Evolutionary conservation across 2,113 vertebrate species (phyloP).

Genomic region (Saguinus imperator): DNA sequence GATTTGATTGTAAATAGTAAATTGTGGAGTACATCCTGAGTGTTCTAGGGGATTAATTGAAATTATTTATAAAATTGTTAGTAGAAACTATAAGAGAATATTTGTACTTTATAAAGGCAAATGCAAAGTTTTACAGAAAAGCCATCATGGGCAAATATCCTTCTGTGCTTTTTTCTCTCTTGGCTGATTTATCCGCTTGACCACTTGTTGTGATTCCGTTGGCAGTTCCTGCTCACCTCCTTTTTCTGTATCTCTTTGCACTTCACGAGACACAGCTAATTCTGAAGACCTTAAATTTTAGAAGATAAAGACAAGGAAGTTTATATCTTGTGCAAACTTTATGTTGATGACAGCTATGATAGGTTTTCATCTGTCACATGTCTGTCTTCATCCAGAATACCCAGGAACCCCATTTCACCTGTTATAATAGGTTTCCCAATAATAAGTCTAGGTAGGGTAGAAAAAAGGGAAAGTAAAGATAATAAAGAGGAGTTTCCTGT

Average conservation of each 20-base stretch:
- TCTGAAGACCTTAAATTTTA: constrained; percentile 15
- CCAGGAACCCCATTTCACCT: neutral
- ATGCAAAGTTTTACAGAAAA: neutral
- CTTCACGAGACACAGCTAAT: neutral
- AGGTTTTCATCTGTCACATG: neutral
- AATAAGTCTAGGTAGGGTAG: neutral
- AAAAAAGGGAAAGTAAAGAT: neutral
- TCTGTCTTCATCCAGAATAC: neutral
- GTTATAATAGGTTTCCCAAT: neutral
- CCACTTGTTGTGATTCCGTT: neutral
- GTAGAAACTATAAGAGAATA: constrained; percentile 4
- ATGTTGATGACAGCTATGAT: neutral
- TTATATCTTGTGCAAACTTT: neutral
- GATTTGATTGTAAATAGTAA: neutral
- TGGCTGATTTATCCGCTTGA: neutral
- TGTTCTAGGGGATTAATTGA: neutral
- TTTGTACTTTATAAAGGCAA: neutral
- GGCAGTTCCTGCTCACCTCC: neutral
- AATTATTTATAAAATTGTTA: constrained; percentile 9
- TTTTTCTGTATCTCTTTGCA: neutral
- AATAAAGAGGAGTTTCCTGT: neutral
- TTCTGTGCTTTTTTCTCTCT: neutral
- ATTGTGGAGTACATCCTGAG: neutral
- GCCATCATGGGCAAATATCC: neutral
- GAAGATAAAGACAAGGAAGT: neutral